A percentile compares a stretch with the other conserved stretches of the same genome.
Evolutionary conservation across 1,140 invertebrate genomes (phyloP).

Genomic region (Papilio polyxenes): DNA sequence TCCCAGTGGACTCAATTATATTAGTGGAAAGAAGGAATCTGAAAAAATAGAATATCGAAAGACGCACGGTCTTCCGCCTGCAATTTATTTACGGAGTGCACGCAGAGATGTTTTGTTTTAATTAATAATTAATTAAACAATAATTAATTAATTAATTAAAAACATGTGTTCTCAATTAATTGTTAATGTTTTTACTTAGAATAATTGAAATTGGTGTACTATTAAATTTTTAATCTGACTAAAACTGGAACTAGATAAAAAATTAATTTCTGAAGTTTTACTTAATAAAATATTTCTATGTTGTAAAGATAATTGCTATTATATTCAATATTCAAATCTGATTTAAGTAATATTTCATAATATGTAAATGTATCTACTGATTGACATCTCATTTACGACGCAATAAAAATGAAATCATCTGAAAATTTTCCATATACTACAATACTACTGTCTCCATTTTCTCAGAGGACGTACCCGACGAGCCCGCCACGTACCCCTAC

Average conservation of each 20-base stretch:
- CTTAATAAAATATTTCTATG: background rate
- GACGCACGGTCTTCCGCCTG: conserved; percentile 40
- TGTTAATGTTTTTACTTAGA: too few species aligned
- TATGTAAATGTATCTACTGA: conserved; percentile 13
- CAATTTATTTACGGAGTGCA: background rate
- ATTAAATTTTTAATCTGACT: too few species aligned
- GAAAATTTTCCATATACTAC: conserved; percentile 53
- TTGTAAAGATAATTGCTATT: background rate
- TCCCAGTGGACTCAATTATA: conserved; percentile 41
- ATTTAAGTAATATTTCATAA: background rate
- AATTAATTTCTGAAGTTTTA: background rate
- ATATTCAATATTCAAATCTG: background rate
- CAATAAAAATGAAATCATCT: conserved; percentile 43
- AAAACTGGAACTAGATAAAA: too few species aligned
- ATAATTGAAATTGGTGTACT: too few species aligned
- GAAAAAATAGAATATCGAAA: conserved; percentile 57
- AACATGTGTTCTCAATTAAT: too few species aligned
- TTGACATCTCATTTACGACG: conserved; percentile 41
- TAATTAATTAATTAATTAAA: too few species aligned
- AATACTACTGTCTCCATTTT: conserved; percentile 72
- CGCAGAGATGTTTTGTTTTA: too few species aligned
- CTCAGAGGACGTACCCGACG: conserved; percentile 68
- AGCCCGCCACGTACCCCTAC: conserved; percentile 69
- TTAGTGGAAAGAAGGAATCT: conserved; percentile 61
- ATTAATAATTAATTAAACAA: too few species aligned